phyloP scores from a whole-genome alignment of 1,140 invertebrate genomes.

The Homalodisca vitripennis region DNA sequence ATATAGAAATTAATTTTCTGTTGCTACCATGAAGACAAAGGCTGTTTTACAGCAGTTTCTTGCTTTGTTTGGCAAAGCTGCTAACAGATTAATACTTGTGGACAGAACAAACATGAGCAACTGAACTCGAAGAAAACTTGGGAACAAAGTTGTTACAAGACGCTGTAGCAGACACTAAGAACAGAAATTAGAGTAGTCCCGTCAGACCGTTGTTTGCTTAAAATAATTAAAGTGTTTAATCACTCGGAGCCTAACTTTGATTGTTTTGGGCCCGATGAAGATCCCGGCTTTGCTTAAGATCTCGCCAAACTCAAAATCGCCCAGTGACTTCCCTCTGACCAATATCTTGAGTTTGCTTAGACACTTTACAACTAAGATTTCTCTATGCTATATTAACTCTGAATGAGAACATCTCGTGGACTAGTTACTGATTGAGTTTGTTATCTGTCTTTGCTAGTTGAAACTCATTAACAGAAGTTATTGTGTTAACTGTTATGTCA shows the following conservation, averaged over 20 bases:
- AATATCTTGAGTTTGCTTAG: neutral
- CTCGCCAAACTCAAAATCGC: neutral
- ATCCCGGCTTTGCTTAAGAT: neutral
- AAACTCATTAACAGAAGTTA: too few relatives aligned
- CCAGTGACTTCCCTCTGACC: neutral
- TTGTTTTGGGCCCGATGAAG: neutral
- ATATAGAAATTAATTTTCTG: too few relatives aligned
- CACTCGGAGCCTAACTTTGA: constrained; percentile 13
- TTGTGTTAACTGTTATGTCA: too few relatives aligned
- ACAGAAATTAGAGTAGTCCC: neutral
- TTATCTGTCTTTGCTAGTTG: too few relatives aligned
- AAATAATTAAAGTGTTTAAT: constrained; percentile 27
- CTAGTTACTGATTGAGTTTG: too few relatives aligned
- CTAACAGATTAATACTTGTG: constrained; percentile 11
- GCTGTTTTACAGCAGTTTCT: neutral
- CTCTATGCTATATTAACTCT: neutral
- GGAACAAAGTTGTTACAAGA: constrained; percentile 17
- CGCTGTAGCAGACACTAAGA: constrained; percentile 10
- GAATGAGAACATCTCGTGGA: neutral
- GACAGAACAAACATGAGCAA: constrained; percentile 16
- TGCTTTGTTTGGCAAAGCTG: neutral
- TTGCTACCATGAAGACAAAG: too few relatives aligned
- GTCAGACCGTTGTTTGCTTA: neutral
- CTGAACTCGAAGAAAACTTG: constrained; percentile 21
- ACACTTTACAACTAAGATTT: neutral